Evolutionary conservation across 2,113 vertebrate genomes (phyloP), one percentile per base, ranked within the genome.

Genomic region (Nothoprocta pentlandii): DNA sequence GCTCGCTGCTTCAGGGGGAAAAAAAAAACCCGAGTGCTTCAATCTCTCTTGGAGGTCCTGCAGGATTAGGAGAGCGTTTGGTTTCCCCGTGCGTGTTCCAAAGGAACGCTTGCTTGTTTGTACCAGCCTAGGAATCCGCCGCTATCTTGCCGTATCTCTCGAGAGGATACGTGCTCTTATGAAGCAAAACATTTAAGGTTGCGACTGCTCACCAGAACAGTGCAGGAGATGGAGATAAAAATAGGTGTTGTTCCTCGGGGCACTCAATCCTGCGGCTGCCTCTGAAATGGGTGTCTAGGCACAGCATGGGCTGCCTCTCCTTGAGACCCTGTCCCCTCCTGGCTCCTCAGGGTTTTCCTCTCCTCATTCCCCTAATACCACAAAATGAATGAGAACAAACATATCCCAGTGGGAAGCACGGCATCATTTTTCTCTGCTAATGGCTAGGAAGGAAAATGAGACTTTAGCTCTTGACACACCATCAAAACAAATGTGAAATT

Each of bases 71-170:
- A 80, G 41, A 87, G 73, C 78, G 17, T 47, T n/a, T 61, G 80
- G 36, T 79, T 79, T 69, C 70, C 64, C 21, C 36, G 6, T 67
- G 41, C 16, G 1, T 30, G 77, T 93, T 90, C 28, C 58, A 94
- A 96, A 96, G 86, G 76, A 96, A 54, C 51, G 11, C 64, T n/a
- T 91, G 83, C 90, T 92, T 95, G 54, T 95, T 92, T 81, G 47
- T 93, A 76, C 81, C 93, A 95, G 77, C 64, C 78, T 63, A 89
- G 92, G 66, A 89, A 83, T 73, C 62, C 4, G 0, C 15, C 69
- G 76, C 95, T 79, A 61, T 93, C 92, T 95, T 68, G 12, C 34
- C 44, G 6, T 63, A 93, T 93, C 80, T 95, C 49, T 49, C 12
- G 2, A 59, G 42, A 86, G 34, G 68, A 70, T 36, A 59, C 4